Base-by-base conservation (phyloP, 2,797 vertebrate species). In the Propithecus deckenii region DNA sequence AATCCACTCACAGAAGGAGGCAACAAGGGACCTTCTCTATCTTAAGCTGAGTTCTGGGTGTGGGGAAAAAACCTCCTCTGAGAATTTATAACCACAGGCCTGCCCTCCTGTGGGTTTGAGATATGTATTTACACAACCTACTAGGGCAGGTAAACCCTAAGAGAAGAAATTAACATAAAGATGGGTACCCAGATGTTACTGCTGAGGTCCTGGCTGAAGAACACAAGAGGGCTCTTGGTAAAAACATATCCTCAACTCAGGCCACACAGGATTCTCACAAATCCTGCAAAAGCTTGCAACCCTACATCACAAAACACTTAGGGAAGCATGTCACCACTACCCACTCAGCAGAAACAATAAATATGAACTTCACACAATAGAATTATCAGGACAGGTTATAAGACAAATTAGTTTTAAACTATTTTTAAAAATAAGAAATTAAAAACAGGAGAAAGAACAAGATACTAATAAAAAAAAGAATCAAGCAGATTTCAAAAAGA, bases 341-440 rank as follows among this genome's bases (percentile, higher is more conserved):
- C 50, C 55, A 93, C 12, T 83, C 43, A 86, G 71, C 41, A 86
- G 52, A n/a, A 84, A 59, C n/a, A 93, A 59, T 17, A 83, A 81
- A 83, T 32, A 15, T 13, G 38, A 81, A 75, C 38, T 90, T 90
- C 61, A 57, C 2, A 22, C 12, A 59, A 84, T 0, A 95, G 59
- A 85, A 63, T 91, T 79, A 86, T 71, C 48, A 86, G 55, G 41
- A 91, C 13, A 67, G 11, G 43, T 14, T 30, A n/a, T 46, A 46
- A 74, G 23, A 91, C 48, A 94, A 69, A 78, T 30, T 25, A 11
- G 11, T 43, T 91, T 95, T 52, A 61, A 89, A 69, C 63, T 78
- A n/a, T 81, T 78, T 93, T 79, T 57, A 12, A 18, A 84, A 95
- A 46, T 85, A 57, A 76, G 28, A 8, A 96, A 87, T 79, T 92